Base-by-base conservation (phyloP, 2,797 vertebrate genomes). In the Xenopus petersii region DNA sequence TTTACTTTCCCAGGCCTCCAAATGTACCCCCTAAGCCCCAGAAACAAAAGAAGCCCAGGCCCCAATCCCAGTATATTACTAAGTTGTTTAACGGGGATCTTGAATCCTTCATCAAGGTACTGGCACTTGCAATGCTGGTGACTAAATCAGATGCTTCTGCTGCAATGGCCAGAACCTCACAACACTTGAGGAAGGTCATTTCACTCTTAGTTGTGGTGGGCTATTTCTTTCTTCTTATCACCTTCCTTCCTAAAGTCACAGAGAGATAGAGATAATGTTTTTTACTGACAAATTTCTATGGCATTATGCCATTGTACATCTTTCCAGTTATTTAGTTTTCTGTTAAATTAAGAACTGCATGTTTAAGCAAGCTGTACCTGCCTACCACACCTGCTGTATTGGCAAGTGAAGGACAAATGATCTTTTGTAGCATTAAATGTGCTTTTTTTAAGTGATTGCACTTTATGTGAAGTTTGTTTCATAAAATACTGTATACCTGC, bases 71-170 rank as follows among this genome's bases (percentile, higher is more conserved):
- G 75, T 97, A 89, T 96, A 96, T 92, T 89, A 89, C 93, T 95
- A 96, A 94, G 87, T 94, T 98, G 90, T 98, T 97, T 96, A 96
- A 96, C 92, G 95, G 93, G 91, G 94, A 95, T 94, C 91, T 98
- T 95, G 95, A 96, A 90, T 92, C 94, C 49, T 98, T 96, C 91
- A 89, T 98, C 87, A 94, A 97, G 95, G 94, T 98, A 96, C 91
- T 88, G 84, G 87, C 84, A 85, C 83, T 80, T 80, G 85, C 84
- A 87, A 82, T 81, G 71, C 79, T 81, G 72, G 81, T 87, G 86
- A 83, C 82, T 87, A 82, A 86, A 83, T 85, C 87, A 84, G 83
- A 84, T 24, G 58, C 63, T 79, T 89, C 82, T 75, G 21, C 82
- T 80, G 75, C 90, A 91, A 90, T 89, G 89, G 83, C 83, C 87